Evolutionary conservation across 2,888 invertebrate genomes (phyloP).

Genomic region (Trachelus stipa): DNA sequence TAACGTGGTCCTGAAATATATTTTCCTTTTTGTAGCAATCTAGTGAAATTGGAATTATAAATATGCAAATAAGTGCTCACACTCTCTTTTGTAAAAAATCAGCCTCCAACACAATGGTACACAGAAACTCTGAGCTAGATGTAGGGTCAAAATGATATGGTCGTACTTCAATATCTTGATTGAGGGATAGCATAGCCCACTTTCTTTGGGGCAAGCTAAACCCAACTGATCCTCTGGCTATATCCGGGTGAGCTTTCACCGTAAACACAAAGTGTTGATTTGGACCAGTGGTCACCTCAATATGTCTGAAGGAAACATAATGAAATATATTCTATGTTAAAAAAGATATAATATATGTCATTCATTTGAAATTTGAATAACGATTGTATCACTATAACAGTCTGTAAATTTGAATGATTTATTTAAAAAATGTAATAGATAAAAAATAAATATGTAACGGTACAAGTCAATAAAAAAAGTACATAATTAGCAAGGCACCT

Average conservation of each 20-base stretch:
- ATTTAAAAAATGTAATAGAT: not conserved
- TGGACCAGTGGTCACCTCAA: conserved; percentile 85
- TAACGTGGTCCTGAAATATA: conserved; percentile 77
- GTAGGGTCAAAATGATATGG: conserved; percentile 79
- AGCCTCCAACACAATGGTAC: conserved; percentile 86
- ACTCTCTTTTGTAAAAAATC: conserved; percentile 96
- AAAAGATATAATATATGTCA: not conserved
- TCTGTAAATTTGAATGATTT: not conserved
- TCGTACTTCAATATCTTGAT: conserved; percentile 89
- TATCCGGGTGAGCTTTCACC: conserved; percentile 78
- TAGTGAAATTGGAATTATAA: not conserved
- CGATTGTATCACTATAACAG: not conserved
- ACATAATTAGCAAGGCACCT: not conserved
- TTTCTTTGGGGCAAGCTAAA: conserved; percentile 95
- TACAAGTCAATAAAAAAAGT: not conserved
- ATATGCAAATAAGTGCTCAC: conserved; percentile 70
- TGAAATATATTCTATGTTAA: conserved; percentile 10
- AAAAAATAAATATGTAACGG: not conserved
- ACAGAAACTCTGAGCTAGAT: conserved; percentile 83
- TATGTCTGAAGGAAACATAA: conserved; percentile 72
- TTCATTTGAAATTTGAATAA: not conserved
- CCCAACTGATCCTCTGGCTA: conserved; percentile 85
- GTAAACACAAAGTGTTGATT: conserved; percentile 89
- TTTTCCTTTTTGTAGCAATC: not conserved
- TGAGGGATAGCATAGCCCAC: conserved; percentile 95